Evolutionary conservation across 2,113 vertebrate genomes (phyloP), one percentile per base, ranked within the genome.

Genomic region (Eubucco bourcierii): DNA sequence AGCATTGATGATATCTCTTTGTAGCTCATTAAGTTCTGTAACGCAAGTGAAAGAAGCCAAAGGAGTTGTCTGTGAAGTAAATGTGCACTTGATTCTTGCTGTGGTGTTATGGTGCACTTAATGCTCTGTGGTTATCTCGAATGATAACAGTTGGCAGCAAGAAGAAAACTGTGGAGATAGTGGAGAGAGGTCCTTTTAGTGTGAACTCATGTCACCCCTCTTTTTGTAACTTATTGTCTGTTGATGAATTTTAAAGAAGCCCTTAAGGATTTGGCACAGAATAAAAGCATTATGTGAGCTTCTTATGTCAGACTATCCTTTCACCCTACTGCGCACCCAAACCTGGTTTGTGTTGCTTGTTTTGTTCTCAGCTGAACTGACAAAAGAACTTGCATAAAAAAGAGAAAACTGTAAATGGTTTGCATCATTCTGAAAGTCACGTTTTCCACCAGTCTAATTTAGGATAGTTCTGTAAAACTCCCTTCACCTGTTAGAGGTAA

Each of bases 181-280:
- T 2, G 4, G 76, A 46, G 59, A 64, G 33, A 60, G 34, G 39
- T 7, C 2, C 46, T 53, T 84, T 66, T 39, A 61, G 21, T 33
- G 10, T 61, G 60, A 93, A 37, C 60, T 85, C 41, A 1, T 25
- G 34, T 77, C 37, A 64, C 90, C 56, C 65, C 85, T 41, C 56
- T 83, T 80, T 79, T 76, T 77, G 60, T 64, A 85, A 60, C 37
- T 82, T 79, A 83, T 76, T 87, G 31, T 53, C 41, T 75, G 63
- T 4, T 84, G 71, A 63, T 93, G 93, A 82, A 90, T 87, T 91
- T 93, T 91, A 90, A 91, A 80, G 72, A 67, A 76, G 72, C 76
- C 91, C 79, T 85, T 56, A 66, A 92, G 85, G 93, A 79, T 90
- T 58, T 85, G 88, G 85, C 94, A 83, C 34, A 63, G 64, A 83